A percentile compares a stretch with the other conserved stretches of the same genome.
Conservation (phyloP, 2,888 invertebrate genomes). For the Chaitophorus viminalis region DNA sequence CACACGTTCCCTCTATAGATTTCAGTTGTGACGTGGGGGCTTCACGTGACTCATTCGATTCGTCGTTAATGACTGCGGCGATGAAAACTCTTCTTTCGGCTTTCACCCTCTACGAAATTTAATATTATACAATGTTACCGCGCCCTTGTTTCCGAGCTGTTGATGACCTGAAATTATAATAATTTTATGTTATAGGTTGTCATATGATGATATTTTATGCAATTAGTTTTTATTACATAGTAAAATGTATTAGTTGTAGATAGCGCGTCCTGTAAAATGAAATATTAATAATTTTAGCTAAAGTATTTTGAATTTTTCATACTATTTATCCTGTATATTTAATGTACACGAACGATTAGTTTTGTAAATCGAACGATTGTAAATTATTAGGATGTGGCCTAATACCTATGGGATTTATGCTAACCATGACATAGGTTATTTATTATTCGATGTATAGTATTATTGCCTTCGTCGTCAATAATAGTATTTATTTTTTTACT, state of each 20-base stretch:
- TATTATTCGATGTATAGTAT: too few relatives aligned
- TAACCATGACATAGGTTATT: too few relatives aligned
- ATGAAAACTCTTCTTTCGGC: constrained; percentile 31
- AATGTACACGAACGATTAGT: too few relatives aligned
- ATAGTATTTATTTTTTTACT: too few relatives aligned
- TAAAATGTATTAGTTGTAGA: not conserved
- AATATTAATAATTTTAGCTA: too few relatives aligned
- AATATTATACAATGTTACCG: constrained; percentile 5
- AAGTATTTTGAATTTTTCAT: too few relatives aligned
- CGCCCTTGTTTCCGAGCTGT: not conserved
- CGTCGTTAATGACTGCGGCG: constrained; percentile 47
- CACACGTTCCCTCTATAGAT: constrained; percentile 44
- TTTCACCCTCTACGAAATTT: not conserved
- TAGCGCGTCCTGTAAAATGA: not conserved
- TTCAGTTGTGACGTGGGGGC: not conserved
- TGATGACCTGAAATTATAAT: constrained; percentile 13
- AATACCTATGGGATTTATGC: too few relatives aligned
- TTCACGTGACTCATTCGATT: constrained; percentile 42
- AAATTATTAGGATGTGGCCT: too few relatives aligned
- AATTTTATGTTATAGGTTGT: constrained; percentile 1
- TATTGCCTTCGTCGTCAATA: too few relatives aligned
- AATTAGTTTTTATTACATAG: not conserved
- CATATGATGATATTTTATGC: not conserved
- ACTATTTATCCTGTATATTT: too few relatives aligned
- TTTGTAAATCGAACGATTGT: too few relatives aligned